Evolutionary conservation across 2,113 vertebrate species (phyloP).

Genomic region (Mesembrinibis cayennensis): DNA sequence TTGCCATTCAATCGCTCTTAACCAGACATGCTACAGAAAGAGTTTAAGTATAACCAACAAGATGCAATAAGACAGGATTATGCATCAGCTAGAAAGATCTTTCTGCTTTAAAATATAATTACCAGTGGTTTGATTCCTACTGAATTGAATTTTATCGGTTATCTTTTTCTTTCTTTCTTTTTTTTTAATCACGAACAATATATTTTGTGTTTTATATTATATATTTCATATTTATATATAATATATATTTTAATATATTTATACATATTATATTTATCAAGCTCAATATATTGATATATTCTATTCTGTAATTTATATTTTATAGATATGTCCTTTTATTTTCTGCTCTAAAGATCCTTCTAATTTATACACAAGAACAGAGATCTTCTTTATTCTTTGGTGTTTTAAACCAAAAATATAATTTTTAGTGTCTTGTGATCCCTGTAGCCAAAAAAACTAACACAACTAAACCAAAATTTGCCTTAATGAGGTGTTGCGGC

Average conservation of each 20-base stretch:
- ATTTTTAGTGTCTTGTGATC: not conserved
- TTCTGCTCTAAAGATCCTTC: not conserved
- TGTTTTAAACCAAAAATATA: not conserved
- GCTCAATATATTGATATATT: not conserved
- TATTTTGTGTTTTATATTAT: not conserved
- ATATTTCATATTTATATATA: not conserved
- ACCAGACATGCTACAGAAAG: not conserved
- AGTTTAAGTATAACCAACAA: not conserved
- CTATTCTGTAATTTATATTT: not conserved
- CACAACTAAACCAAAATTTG: not conserved
- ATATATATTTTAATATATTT: not conserved
- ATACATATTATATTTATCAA: not conserved
- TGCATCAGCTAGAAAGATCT: not conserved
- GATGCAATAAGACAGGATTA: not conserved
- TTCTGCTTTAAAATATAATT: slow-evolving; percentile 9
- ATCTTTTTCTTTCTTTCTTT: not conserved
- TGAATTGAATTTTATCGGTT: slow-evolving; percentile 16
- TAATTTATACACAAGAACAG: not conserved
- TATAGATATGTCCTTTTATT: not conserved
- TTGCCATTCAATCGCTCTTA: not conserved
- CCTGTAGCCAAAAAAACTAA: not conserved
- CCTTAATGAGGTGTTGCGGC: not conserved
- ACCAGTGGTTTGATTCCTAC: slow-evolving; percentile 20
- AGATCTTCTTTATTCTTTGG: not conserved
- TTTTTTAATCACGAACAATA: not conserved